Base-by-base conservation (phyloP, 1,140 invertebrate species). In the Homarus americanus region DNA sequence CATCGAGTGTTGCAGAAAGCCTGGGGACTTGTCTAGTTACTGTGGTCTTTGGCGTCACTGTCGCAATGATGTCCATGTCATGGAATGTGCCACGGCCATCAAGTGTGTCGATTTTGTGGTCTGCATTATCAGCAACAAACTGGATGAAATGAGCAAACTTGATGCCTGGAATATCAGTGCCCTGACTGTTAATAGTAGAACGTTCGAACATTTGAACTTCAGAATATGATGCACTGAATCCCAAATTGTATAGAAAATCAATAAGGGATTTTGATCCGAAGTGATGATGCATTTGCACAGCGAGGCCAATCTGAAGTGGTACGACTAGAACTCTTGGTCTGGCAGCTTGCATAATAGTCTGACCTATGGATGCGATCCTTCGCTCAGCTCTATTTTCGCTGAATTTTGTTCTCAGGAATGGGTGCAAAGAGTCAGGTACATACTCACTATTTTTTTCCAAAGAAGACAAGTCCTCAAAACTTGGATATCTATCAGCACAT, bases 221-320 rank as follows among this genome's bases (percentile, higher is more conserved):
- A 49, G 44, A 49, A 49, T 49, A 49, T 49, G 44, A n/a, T n/a
- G n/a, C n/a, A n/a, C n/a, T n/a, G n/a, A n/a, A n/a, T n/a, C n/a
- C n/a, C n/a, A n/a, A n/a, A 49, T 17, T 49, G 0, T 49, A 49
- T 0, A 49, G 9, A 24, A 0, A 32, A 40, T 83, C 82, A 32
- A 83, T 40, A 15, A 83, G 49, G 34, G 66, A 34, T n/a, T 44
- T 72, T 36, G 63, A 85, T 36, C 58, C 66, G 40, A 85, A 85
- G 40, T 73, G 36, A 58, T 85, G 44, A 49, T 49, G 44, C 44
- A 49, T 49, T 49, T 17, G 44, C 44, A 49, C 44, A 10, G 44
- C 1, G 17, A 49, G 44, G 82, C 80, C 82, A 40, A 73, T 17
- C 40, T 41, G 82, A 17, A 85, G 66, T 69, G 82, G 82, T 44